Conservation (phyloP, 2,113 vertebrate genomes). For the Rhegmatorhina hoffmannsi region DNA sequence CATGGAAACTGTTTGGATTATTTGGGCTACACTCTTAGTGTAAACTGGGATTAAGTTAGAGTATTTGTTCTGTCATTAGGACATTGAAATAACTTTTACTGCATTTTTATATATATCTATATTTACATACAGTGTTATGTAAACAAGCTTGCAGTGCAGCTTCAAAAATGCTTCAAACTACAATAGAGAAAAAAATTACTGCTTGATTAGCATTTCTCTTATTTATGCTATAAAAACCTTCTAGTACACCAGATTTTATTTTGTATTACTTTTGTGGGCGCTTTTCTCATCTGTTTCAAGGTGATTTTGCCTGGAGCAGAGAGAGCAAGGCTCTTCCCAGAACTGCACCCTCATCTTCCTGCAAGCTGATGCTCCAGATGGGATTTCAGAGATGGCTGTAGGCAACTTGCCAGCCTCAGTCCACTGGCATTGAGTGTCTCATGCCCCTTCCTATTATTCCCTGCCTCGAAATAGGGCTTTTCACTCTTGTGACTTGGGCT, state of each 20-base stretch:
- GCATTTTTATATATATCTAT: not conserved
- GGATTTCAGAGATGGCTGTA: not conserved
- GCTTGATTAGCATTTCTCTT: not conserved
- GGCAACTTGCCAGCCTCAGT: conserved; percentile 14
- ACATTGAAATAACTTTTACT: not conserved
- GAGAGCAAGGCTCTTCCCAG: not conserved
- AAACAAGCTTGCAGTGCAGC: not conserved
- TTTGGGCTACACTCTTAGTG: not conserved
- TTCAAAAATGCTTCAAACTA: not conserved
- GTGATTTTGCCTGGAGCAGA: not conserved
- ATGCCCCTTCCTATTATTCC: conserved; percentile 7
- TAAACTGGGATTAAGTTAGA: conserved; percentile 13
- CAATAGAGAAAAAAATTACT: not conserved
- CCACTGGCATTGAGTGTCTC: not conserved
- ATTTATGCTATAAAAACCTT: not conserved
- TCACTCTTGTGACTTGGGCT: not conserved
- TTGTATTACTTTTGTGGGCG: not conserved
- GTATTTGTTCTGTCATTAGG: not conserved
- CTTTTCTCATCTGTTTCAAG: not conserved
- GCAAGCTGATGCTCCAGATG: conserved; percentile 40
- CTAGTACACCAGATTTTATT: not conserved
- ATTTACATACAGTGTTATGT: not conserved
- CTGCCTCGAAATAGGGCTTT: not conserved
- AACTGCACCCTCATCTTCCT: not conserved
- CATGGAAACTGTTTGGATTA: not conserved